phyloP scores from a whole-genome alignment of 2,888 invertebrate genomes.

The Pristionchus entomophagus region DNA sequence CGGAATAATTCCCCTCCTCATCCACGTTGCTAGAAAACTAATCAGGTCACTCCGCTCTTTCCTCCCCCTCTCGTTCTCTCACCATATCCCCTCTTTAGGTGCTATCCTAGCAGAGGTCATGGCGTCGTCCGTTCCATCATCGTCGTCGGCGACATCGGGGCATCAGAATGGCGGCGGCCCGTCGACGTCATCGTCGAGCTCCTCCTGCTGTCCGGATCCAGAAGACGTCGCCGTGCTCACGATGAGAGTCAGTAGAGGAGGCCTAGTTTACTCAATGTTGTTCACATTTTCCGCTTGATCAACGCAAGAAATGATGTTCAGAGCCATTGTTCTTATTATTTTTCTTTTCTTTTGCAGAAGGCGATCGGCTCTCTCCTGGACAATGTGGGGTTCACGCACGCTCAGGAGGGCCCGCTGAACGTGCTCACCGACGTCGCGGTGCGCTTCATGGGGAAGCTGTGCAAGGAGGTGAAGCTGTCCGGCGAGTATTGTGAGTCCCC shows the following conservation, averaged over 20 bases:
- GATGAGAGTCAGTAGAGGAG: not conserved
- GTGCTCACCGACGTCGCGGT: conserved; percentile 35
- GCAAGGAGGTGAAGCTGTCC: conserved; percentile 23
- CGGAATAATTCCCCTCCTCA: not conserved
- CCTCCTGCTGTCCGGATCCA: not conserved
- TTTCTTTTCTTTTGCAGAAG: not conserved
- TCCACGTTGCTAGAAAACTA: conserved; percentile 36
- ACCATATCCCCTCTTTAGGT: not conserved
- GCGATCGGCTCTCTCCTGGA: conserved; percentile 22
- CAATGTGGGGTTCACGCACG: conserved; percentile 42
- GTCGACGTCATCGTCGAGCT: not conserved
- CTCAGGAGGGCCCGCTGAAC: conserved; percentile 31
- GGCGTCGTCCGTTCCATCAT: not conserved
- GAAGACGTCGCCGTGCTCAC: not conserved
- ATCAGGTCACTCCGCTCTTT: conserved; percentile 24
- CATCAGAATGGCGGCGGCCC: not conserved
- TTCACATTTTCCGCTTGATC: no score
- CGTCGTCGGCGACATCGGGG: not conserved
- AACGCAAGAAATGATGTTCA: no score
- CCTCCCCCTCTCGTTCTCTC: not conserved
- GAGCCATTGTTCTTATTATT: no score
- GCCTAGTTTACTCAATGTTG: no score
- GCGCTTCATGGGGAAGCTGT: conserved; percentile 43
- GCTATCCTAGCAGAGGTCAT: not conserved
- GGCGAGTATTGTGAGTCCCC: conserved; percentile 36